These are phyloP conservation scores for Tamias sibiricus DNA, from an alignment of 2,113 vertebrate genomes.

Conservation along the genomic window DNA sequence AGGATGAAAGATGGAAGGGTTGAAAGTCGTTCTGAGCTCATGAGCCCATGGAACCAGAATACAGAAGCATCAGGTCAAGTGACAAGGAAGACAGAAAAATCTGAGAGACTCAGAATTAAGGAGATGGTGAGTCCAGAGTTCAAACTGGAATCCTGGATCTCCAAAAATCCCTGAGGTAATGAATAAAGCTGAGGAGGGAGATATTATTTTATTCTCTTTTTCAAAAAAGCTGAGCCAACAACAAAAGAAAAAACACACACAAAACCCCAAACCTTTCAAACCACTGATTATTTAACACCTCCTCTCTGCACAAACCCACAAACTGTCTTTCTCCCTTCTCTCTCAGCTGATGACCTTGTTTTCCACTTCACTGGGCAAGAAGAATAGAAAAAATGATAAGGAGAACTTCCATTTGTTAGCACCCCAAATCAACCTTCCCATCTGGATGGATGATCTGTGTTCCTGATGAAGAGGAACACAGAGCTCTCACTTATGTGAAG, in stretches of 20 bases:
- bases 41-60: neutral
- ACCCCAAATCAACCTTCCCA: neutral
- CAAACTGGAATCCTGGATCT: neutral
- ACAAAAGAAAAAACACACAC: neutral
- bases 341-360: neutral
- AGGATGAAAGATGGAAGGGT: neutral
- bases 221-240: conserved; percentile 48
- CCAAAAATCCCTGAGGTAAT: neutral
- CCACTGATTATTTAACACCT: conserved; percentile 68
- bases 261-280: conserved; percentile 32
- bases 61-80: neutral
- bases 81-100: neutral
- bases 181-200: neutral
- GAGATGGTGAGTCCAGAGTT: too few species aligned
- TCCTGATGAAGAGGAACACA: neutral
- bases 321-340: neutral
- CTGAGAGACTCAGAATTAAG: neutral
- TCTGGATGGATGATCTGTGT: neutral
- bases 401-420: neutral
- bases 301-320: conserved; percentile 55
- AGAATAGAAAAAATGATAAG: neutral
- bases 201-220: conserved; percentile 4
- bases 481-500: neutral
- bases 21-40: neutral
- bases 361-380: neutral